phyloP scores from a whole-genome alignment of 53 echinoderm and acorn worm genomes.

The Actinopyga echinites region DNA sequence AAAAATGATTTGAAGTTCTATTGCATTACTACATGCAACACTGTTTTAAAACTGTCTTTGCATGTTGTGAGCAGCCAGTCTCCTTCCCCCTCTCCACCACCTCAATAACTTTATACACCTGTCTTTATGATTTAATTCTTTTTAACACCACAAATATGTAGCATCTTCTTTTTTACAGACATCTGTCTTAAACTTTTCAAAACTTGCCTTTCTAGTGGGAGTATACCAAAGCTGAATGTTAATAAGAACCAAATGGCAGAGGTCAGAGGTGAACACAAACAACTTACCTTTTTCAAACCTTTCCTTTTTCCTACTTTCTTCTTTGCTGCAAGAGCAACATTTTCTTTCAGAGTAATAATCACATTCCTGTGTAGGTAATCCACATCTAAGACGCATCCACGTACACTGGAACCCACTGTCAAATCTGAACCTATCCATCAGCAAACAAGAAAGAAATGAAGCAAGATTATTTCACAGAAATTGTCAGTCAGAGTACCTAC shows the following conservation, averaged over 20 bases:
- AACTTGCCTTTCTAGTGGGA: conserved; percentile 67
- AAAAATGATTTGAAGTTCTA: no score
- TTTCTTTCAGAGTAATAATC: conserved; percentile 48
- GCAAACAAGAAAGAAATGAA: not conserved
- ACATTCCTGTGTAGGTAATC: conserved; percentile 51
- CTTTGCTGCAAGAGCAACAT: conserved; percentile 9
- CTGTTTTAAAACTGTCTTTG: no score
- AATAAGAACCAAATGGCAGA: conserved; percentile 52
- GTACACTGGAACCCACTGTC: conserved; percentile 51
- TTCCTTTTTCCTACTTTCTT: conserved; percentile 10
- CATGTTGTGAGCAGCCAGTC: no score
- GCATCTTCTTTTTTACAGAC: no score
- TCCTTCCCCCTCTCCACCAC: no score
- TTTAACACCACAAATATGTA: no score
- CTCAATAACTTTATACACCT: no score
- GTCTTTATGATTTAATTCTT: no score
- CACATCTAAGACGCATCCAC: conserved; percentile 69
- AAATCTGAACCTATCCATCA: not conserved
- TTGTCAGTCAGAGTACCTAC: no score
- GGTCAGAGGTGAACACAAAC: conserved; percentile 55
- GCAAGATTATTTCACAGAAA: not conserved
- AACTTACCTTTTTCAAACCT: not conserved
- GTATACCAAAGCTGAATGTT: conserved; percentile 54
- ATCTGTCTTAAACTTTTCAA: no score
- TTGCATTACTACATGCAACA: no score